Conservation (phyloP, 2,797 vertebrate species). For the Ceyx erithaca region DNA sequence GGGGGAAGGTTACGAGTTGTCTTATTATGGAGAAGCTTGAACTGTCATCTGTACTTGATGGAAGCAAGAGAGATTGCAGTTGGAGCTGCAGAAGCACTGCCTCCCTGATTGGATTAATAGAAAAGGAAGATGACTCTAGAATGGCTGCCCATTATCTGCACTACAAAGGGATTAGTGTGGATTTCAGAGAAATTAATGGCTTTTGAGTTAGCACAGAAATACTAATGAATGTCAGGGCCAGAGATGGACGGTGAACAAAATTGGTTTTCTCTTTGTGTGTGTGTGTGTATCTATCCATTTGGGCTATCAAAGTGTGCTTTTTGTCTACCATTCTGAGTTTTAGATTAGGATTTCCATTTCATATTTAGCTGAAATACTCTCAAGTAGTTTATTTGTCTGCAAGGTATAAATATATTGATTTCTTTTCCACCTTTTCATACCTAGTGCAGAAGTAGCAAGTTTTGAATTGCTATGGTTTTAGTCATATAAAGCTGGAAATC, state of each 20-base stretch:
- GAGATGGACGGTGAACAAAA: slow-evolving; percentile 66
- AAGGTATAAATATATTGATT: slow-evolving; percentile 21
- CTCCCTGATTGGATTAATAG: slow-evolving; percentile 84
- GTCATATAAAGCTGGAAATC: neutral
- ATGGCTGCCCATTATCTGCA: slow-evolving; percentile 88
- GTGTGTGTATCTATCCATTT: neutral
- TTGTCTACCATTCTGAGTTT: slow-evolving; percentile 52
- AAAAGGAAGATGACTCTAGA: slow-evolving; percentile 82
- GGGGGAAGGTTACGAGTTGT: slow-evolving; percentile 40
- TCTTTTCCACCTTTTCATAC: slow-evolving; percentile 10
- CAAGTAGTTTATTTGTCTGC: neutral
- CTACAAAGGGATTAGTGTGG: slow-evolving; percentile 91
- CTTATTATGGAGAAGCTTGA: slow-evolving; percentile 65
- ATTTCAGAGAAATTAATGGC: slow-evolving; percentile 82
- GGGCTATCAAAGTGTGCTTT: slow-evolving; percentile 8
- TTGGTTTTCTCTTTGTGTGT: slow-evolving; percentile 39
- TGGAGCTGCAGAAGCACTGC: slow-evolving; percentile 75
- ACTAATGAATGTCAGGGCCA: slow-evolving; percentile 76
- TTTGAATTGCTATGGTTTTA: neutral
- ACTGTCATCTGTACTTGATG: slow-evolving; percentile 75
- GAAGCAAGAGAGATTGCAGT: slow-evolving; percentile 77
- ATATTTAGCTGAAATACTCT: slow-evolving; percentile 33
- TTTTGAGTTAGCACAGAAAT: slow-evolving; percentile 78
- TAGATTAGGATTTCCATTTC: slow-evolving; percentile 14
- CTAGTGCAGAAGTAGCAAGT: neutral